Evolutionary conservation across 2,797 vertebrate genomes (phyloP).

Genomic region (Triplophysa bombifrons): DNA sequence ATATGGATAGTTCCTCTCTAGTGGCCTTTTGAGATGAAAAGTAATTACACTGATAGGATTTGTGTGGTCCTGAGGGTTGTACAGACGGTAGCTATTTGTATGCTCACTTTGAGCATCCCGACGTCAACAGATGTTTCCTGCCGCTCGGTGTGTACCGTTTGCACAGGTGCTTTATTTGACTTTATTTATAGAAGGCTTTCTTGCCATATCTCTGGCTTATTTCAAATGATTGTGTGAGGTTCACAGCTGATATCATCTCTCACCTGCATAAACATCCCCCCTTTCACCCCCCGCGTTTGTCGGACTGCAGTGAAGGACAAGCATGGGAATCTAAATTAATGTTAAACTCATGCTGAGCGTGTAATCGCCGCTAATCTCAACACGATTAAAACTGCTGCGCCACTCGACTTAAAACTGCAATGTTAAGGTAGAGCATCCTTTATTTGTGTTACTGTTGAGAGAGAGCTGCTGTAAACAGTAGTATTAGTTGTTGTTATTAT

Average conservation of each 20-base stretch:
- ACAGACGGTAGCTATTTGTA: slow-evolving; percentile 34
- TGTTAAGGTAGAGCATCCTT: background rate
- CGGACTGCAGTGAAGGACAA: background rate
- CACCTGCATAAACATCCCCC: slow-evolving; percentile 33
- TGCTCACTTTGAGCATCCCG: slow-evolving; percentile 51
- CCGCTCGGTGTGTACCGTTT: slow-evolving; percentile 14
- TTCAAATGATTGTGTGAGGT: slow-evolving; percentile 18
- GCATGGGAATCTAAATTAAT: slow-evolving; percentile 11
- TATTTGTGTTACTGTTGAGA: no score
- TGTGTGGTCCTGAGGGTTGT: slow-evolving; percentile 35
- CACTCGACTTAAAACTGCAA: background rate
- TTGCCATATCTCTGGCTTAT: slow-evolving; percentile 17
- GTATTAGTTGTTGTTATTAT: no score
- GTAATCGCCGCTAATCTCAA: background rate
- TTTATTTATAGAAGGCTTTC: slow-evolving; percentile 29
- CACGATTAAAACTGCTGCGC: background rate
- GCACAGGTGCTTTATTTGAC: slow-evolving; percentile 45
- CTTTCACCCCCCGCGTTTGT: background rate
- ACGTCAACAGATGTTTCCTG: slow-evolving; percentile 49
- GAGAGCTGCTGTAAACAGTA: no score
- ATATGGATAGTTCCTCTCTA: slow-evolving; percentile 59
- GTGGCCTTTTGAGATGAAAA: slow-evolving; percentile 56
- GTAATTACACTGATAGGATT: slow-evolving; percentile 46
- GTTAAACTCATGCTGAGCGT: background rate
- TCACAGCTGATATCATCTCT: slow-evolving; percentile 9